Percentiles rank a stretch among this genome's conserved stretches.
phyloP scores from a whole-genome alignment of 2,888 invertebrate genomes.

The Spodoptera exigua region DNA sequence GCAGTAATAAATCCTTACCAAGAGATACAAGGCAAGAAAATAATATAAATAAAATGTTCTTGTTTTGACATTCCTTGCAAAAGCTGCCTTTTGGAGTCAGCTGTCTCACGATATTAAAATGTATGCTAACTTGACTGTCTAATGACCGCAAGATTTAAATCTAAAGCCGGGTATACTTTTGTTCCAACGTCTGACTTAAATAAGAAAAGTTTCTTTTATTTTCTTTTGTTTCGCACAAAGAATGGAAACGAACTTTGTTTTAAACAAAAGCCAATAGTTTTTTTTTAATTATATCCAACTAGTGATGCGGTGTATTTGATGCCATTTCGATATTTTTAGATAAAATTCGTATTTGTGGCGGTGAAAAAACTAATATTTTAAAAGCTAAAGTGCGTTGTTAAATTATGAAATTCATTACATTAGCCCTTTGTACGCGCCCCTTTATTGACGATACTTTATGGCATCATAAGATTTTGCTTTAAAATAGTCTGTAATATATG shows the following conservation, averaged over 20 bases:
- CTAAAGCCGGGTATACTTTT: conserved; percentile 71
- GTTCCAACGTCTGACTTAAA: conserved; percentile 70
- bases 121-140: conserved; percentile 79
- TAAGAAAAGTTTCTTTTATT: conserved; percentile 76
- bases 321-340: conserved; percentile 4
- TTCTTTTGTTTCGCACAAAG: conserved; percentile 61
- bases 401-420: conserved; percentile 25
- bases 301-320: conserved; percentile 13
- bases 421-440: conserved; percentile 10
- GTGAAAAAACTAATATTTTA: too few relatives aligned
- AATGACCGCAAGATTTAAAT: conserved; percentile 83
- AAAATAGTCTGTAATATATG: conserved; percentile 14
- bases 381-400: neutral
- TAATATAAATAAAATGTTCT: conserved; percentile 77
- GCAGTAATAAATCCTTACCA: conserved; percentile 75
- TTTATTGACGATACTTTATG: conserved; percentile 20
- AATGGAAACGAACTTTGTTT: conserved; percentile 53
- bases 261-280: conserved; percentile 45
- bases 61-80: conserved; percentile 74
- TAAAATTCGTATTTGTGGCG: neutral
- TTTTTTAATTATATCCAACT: conserved; percentile 38
- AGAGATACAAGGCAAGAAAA: conserved; percentile 70
- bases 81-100: conserved; percentile 68
- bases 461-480: conserved; percentile 8
- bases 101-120: conserved; percentile 82